phyloP scores from a whole-genome alignment of 2,797 vertebrate genomes.

The Onychomys arenicola region DNA sequence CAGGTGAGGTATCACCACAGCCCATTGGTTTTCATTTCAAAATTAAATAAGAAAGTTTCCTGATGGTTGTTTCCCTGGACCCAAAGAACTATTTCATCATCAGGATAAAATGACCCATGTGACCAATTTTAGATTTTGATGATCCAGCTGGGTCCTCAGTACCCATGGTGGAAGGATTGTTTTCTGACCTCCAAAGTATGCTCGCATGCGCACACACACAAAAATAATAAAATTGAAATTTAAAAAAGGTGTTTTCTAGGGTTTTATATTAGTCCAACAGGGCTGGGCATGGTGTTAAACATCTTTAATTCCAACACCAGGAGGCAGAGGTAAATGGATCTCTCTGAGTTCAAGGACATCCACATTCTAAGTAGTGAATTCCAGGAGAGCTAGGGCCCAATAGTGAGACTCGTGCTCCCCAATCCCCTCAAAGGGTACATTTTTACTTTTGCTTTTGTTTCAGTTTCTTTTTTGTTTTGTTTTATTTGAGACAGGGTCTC shows the following conservation, averaged over 20 bases:
- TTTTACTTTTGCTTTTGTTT: neutral
- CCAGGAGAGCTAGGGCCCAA: neutral
- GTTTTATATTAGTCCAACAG: neutral
- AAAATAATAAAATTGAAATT: neutral
- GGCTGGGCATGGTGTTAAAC: neutral
- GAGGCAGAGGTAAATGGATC: neutral
- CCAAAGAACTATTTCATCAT: no score
- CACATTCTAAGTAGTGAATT: neutral
- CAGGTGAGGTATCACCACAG: neutral
- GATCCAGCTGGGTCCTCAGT: neutral
- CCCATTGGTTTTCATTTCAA: slow-evolving; percentile 47
- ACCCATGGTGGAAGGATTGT: neutral
- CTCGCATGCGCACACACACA: neutral
- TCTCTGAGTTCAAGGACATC: neutral
- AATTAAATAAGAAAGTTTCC: no score
- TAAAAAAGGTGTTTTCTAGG: neutral
- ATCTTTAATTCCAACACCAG: neutral
- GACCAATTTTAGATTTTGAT: no score
- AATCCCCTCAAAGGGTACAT: neutral
- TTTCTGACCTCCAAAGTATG: neutral
- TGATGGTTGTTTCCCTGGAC: no score
- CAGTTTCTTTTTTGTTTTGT: neutral
- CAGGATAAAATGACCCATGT: no score
- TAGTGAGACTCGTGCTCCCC: neutral
- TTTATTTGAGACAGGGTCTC: neutral